A percentile compares a stretch with the other conserved stretches of the same genome.
phyloP scores from a whole-genome alignment of 2,797 vertebrate genomes.

The Nannoperca australis region DNA sequence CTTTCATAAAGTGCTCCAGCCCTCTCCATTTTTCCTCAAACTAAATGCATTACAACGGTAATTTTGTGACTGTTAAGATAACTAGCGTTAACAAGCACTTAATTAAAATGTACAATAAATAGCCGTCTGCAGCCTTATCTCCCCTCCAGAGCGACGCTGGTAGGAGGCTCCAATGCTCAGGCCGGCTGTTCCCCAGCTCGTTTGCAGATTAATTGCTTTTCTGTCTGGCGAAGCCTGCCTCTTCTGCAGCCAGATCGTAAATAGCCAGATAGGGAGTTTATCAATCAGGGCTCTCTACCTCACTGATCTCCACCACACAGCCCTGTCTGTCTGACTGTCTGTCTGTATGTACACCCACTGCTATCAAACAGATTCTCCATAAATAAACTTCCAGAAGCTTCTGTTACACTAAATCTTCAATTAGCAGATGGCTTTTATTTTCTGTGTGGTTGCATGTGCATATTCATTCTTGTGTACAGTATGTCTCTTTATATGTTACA shows the following conservation, averaged over 20 bases:
- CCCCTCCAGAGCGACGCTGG: constrained; percentile 92
- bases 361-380: constrained; percentile 55
- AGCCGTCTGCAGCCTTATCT: constrained; percentile 97
- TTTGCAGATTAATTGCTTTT: constrained; percentile 99
- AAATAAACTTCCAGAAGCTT: constrained; percentile 67
- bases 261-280: constrained; percentile 99
- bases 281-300: constrained; percentile 92
- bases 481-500: constrained; percentile 32
- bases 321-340: constrained; percentile 83
- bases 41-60: constrained; percentile 99
- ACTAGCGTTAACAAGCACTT: constrained; percentile 99
- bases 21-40: constrained; percentile 93
- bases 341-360: constrained; percentile 60
- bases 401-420: constrained; percentile 54
- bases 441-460: constrained; percentile 8
- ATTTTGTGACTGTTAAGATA: constrained; percentile 99
- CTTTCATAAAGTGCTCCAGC: constrained; percentile 87
- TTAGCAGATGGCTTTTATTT: constrained; percentile 46
- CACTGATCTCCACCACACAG: constrained; percentile 88
- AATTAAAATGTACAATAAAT: constrained; percentile 99
- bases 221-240: constrained; percentile 96
- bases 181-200: constrained; percentile 97
- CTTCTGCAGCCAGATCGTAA: constrained; percentile 97
- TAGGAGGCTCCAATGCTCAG: constrained; percentile 94
- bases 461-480: constrained; percentile 7